Evolutionary conservation across 2,888 invertebrate species (phyloP).

Genomic region (Thymelicus acteon): DNA sequence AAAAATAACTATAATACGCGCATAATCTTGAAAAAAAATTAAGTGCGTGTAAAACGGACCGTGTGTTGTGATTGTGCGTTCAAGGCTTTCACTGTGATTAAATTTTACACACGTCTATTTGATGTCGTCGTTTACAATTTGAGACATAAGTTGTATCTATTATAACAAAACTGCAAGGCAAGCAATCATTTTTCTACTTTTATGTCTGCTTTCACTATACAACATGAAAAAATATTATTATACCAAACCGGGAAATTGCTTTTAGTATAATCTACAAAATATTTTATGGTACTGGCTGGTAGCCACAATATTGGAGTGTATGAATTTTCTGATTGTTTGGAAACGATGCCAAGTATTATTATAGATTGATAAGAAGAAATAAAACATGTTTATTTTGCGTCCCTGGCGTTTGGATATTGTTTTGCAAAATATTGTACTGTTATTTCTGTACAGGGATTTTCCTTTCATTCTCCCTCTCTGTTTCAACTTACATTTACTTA

Average conservation of each 20-base stretch:
- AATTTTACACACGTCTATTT: not conserved
- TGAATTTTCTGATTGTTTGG: constrained; percentile 57
- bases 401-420: constrained; percentile 36
- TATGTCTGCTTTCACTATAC: not conserved
- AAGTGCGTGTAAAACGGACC: too few relatives aligned
- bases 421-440: not conserved
- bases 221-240: constrained; percentile 17
- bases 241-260: constrained; percentile 5
- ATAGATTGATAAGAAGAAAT: constrained; percentile 55
- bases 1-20: too few relatives aligned
- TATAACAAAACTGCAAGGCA: constrained; percentile 15
- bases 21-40: too few relatives aligned
- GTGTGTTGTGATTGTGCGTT: too few relatives aligned
- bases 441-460: too few relatives aligned
- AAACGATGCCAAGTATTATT: constrained; percentile 73
- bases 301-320: constrained; percentile 62
- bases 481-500: too few relatives aligned
- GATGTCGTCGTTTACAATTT: not conserved
- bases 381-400: constrained; percentile 45
- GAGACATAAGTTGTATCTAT: constrained; percentile 4
- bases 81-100: not conserved
- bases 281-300: constrained; percentile 65
- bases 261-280: constrained; percentile 25
- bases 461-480: too few relatives aligned
- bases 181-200: constrained; percentile 4